phyloP scores from a whole-genome alignment of 2,113 vertebrate species.

The Bujurquina vittata region DNA sequence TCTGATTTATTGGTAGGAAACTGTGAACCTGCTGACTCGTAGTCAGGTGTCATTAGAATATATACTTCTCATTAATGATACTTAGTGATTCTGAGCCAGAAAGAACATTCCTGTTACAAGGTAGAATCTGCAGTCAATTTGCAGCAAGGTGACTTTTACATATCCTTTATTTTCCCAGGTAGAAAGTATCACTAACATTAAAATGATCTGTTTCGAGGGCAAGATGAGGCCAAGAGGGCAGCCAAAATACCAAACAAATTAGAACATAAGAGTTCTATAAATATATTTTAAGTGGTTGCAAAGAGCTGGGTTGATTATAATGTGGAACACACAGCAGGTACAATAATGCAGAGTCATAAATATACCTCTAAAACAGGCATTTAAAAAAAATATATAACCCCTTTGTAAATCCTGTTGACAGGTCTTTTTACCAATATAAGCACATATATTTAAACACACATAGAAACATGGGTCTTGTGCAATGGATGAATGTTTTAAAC shows the following conservation, averaged over 20 bases:
- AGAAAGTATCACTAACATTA: not conserved
- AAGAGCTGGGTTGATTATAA: not conserved
- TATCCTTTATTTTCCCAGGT: not conserved
- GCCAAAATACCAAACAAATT: not conserved
- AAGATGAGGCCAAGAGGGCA: no score
- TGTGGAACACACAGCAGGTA: not conserved
- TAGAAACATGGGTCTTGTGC: rapidly evolving
- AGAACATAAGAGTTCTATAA: not conserved
- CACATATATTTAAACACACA: not conserved
- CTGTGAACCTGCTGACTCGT: not conserved
- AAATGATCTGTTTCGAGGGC: not conserved
- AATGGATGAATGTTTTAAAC: not conserved
- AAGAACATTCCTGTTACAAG: no score
- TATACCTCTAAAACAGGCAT: not conserved
- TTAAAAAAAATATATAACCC: no score
- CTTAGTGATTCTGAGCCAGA: no score
- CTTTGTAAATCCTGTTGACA: not conserved
- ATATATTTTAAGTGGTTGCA: not conserved
- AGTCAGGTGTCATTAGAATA: no score
- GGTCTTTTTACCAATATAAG: not conserved
- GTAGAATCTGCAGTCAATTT: no score
- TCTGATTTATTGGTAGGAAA: not conserved
- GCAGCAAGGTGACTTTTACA: not conserved
- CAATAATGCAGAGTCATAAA: not conserved
- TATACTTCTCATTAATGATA: no score